These are phyloP conservation scores for Typhlichthys eigenmanni DNA, from an alignment of 2,797 vertebrate genomes.

Conservation along the genomic window DNA sequence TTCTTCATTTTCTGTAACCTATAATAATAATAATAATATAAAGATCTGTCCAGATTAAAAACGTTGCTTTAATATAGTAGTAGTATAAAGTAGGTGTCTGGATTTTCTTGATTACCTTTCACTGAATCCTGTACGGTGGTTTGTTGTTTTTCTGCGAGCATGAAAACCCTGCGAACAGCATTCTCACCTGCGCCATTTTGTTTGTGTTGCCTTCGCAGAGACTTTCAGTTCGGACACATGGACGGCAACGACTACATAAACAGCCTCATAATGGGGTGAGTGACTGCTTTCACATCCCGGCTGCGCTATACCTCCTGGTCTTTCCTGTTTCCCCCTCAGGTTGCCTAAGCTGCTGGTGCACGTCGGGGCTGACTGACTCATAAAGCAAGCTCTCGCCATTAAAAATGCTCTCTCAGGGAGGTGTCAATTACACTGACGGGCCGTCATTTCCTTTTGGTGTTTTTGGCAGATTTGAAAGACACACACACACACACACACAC, in stretches of 20 bases:
- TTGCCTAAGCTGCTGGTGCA: slow-evolving; percentile 50
- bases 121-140: too few species aligned
- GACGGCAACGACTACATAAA: slow-evolving; percentile 98
- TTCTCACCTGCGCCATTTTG: slow-evolving; percentile 24
- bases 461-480: slow-evolving; percentile 3
- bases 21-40: too few species aligned
- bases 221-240: slow-evolving; percentile 98
- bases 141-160: too few species aligned
- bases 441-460: slow-evolving; percentile 46
- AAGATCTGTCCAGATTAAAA: too few species aligned
- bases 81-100: too few species aligned
- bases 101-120: too few species aligned
- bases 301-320: slow-evolving; percentile 16
- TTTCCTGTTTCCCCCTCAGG: slow-evolving; percentile 27
- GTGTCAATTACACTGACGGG: slow-evolving; percentile 61
- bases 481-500: slow-evolving; percentile 3
- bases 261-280: slow-evolving; percentile 98
- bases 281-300: slow-evolving; percentile 45
- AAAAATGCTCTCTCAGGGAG: slow-evolving; percentile 52
- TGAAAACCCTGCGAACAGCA: too few species aligned
- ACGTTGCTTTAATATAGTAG: too few species aligned
- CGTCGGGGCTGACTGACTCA: slow-evolving; percentile 24
- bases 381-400: slow-evolving; percentile 51
- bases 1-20: too few species aligned
- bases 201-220: slow-evolving; percentile 55